phyloP scores from a whole-genome alignment of 2,797 vertebrate genomes.

The Sebastiscus albofasciatus region DNA sequence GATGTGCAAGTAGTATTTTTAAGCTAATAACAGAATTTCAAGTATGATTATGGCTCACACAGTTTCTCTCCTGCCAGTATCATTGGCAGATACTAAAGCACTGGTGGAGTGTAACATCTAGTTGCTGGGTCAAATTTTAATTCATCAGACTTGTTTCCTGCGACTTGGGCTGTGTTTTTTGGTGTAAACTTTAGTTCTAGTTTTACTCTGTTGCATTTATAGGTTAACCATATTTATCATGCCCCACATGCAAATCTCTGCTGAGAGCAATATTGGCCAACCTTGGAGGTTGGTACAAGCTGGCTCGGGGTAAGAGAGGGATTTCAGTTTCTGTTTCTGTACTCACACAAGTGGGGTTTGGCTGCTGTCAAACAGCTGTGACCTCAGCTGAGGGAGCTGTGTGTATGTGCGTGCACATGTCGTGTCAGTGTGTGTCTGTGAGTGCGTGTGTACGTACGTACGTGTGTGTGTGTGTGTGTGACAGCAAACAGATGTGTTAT shows the following conservation, averaged over 20 bases:
- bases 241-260: slow-evolving; percentile 2
- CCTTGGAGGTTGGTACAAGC: slow-evolving; percentile 26
- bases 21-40: background rate
- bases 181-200: background rate
- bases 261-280: slow-evolving; percentile 24
- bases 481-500: slow-evolving; percentile 38
- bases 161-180: background rate
- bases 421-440: background rate
- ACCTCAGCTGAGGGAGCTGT: slow-evolving; percentile 14
- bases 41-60: background rate
- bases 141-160: background rate
- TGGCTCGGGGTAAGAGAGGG: slow-evolving; percentile 21
- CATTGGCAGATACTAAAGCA: background rate
- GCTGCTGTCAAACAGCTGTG: slow-evolving; percentile 57
- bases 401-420: background rate
- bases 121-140: background rate
- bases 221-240: slow-evolving; percentile 5
- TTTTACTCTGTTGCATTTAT: slow-evolving; percentile 1
- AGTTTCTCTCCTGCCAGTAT: background rate
- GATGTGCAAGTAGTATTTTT: background rate
- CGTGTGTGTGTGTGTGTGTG: background rate
- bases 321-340: slow-evolving; percentile 40
- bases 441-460: background rate
- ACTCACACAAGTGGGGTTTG: slow-evolving; percentile 39
- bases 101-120: background rate